Evolutionary conservation across 92 coral and sea anemone genomes (phyloP).

Genomic region (Nematostella vectensis): DNA sequence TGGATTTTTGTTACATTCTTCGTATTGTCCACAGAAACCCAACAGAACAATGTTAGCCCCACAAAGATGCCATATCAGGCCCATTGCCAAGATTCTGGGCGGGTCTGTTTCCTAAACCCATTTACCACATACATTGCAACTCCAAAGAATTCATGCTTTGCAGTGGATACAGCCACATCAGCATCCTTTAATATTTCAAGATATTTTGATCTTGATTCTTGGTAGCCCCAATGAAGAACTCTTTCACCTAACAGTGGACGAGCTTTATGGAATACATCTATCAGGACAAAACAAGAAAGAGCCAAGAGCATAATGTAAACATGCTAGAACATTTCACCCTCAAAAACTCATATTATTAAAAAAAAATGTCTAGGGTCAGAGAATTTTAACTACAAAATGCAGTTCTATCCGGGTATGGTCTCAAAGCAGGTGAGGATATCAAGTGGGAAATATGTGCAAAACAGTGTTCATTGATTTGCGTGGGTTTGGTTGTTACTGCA

Average conservation of each 20-base stretch:
- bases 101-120: too few species aligned
- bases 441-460: too few species aligned
- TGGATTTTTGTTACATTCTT: too few species aligned
- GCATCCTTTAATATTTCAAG: constrained; percentile 48
- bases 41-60: too few species aligned
- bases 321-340: background rate
- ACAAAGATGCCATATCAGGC: too few species aligned
- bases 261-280: constrained; percentile 71
- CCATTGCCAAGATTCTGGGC: too few species aligned
- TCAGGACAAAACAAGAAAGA: background rate
- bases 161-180: constrained; percentile 87
- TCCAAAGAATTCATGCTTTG: constrained; percentile 93
- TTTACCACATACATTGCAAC: constrained; percentile 93
- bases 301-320: background rate
- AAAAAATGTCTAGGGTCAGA: background rate
- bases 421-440: too few species aligned
- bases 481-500: too few species aligned
- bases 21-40: too few species aligned
- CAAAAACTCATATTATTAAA: background rate
- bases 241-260: constrained; percentile 32
- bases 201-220: constrained; percentile 54
- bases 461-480: too few species aligned
- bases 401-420: too few species aligned
- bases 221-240: constrained; percentile 84
- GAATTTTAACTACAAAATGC: background rate